These are phyloP conservation scores for Oryzias curvinotus DNA, from an alignment of 2,113 vertebrate species.

Conservation along the genomic window DNA sequence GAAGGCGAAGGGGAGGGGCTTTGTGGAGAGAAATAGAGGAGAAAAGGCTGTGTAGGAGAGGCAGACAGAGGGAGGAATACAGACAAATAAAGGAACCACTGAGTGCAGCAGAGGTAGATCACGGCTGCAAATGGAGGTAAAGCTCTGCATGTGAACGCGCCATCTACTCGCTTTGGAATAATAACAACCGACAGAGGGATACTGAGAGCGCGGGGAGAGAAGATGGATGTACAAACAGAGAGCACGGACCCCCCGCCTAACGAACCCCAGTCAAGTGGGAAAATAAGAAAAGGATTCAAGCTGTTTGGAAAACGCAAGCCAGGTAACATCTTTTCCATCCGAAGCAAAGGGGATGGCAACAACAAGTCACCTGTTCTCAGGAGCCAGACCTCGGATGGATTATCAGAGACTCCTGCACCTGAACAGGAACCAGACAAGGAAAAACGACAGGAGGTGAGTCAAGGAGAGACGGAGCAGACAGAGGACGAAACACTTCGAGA, in stretches of 20 bases:
- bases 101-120: slow-evolving; percentile 43
- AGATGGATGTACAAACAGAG: slow-evolving; percentile 92
- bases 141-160: slow-evolving; percentile 44
- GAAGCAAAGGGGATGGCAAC: slow-evolving; percentile 84
- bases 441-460: slow-evolving; percentile 69
- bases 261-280: slow-evolving; percentile 86
- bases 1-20: slow-evolving; percentile 81
- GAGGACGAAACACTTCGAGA: slow-evolving; percentile 60
- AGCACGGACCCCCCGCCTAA: slow-evolving; percentile 80
- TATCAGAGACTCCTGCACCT: slow-evolving; percentile 78
- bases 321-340: slow-evolving; percentile 90
- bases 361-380: slow-evolving; percentile 81
- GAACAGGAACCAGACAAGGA: slow-evolving; percentile 62
- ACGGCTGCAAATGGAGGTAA: slow-evolving; percentile 26
- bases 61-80: slow-evolving; percentile 70
- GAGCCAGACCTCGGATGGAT: slow-evolving; percentile 85
- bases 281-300: slow-evolving; percentile 96
- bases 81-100: slow-evolving; percentile 74
- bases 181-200: slow-evolving; percentile 38
- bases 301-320: slow-evolving; percentile 92
- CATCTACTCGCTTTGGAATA: slow-evolving; percentile 35
- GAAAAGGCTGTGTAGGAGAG: slow-evolving; percentile 78
- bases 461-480: slow-evolving; percentile 74
- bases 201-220: slow-evolving; percentile 54
- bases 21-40: slow-evolving; percentile 82